These are phyloP conservation scores for Tribolium castaneum DNA, from an alignment of 1,140 invertebrate genomes.

Conservation along the genomic window DNA sequence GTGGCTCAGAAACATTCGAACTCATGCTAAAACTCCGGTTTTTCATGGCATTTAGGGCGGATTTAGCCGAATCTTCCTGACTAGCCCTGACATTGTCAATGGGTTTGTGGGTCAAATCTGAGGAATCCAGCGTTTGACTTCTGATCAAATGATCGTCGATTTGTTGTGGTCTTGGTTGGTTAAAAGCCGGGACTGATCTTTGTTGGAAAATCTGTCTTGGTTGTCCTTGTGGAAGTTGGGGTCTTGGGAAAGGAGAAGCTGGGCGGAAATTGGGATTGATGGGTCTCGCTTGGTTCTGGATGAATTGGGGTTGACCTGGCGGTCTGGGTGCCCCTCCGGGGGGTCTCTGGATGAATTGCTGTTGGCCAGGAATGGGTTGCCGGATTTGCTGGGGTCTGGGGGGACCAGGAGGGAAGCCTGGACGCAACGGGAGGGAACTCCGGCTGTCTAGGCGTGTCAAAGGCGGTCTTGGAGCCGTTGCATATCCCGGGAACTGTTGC, in stretches of 20 bases:
- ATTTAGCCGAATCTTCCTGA: slow-evolving; percentile 4
- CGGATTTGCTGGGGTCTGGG: slow-evolving; percentile 28
- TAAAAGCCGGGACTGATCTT: slow-evolving; percentile 51
- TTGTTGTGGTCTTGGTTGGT: slow-evolving; percentile 39
- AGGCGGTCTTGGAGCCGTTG: slow-evolving; percentile 45
- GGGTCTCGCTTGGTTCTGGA: neutral
- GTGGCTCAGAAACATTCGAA: slow-evolving; percentile 41
- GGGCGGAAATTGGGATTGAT: slow-evolving; percentile 47
- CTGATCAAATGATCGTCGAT: slow-evolving; percentile 33
- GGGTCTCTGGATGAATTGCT: slow-evolving; percentile 49
- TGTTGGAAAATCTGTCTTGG: slow-evolving; percentile 56
- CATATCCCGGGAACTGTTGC: neutral
- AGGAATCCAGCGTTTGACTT: slow-evolving; percentile 58
- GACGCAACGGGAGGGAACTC: slow-evolving; percentile 51
- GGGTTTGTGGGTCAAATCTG: slow-evolving; percentile 46
- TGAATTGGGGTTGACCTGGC: slow-evolving; percentile 42
- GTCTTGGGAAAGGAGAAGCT: slow-evolving; percentile 52
- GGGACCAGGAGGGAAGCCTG: slow-evolving; percentile 52
- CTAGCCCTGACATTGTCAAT: slow-evolving; percentile 46
- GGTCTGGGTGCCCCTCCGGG: slow-evolving; percentile 48
- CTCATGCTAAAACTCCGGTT: slow-evolving; percentile 47
- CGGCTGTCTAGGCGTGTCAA: slow-evolving; percentile 56
- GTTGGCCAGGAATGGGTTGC: slow-evolving; percentile 21
- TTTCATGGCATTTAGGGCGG: slow-evolving; percentile 50
- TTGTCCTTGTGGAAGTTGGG: slow-evolving; percentile 40